Percentiles rank a stretch among this genome's conserved stretches.
Conservation (phyloP, 2,113 vertebrate genomes). For the Austrofundulus limnaeus region DNA sequence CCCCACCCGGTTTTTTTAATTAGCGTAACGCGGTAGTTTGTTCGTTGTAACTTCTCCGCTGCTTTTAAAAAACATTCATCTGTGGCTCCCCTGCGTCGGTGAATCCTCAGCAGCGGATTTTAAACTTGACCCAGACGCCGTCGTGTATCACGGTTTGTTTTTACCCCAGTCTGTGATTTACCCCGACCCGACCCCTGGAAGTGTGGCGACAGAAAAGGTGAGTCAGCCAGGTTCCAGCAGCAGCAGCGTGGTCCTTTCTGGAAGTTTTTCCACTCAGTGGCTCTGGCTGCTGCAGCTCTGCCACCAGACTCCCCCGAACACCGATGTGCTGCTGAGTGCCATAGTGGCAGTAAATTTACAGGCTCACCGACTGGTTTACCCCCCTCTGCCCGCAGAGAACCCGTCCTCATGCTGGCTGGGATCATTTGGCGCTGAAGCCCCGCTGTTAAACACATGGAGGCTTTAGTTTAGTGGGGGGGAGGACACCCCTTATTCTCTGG, state of each 20-base stretch:
- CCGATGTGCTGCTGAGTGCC: slow-evolving; percentile 45
- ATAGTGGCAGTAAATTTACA: slow-evolving; percentile 34
- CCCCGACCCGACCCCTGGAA: neutral
- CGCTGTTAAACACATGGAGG: slow-evolving; percentile 67
- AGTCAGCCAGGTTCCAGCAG: slow-evolving; percentile 6
- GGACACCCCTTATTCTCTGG: slow-evolving; percentile 13
- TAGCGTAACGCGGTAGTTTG: neutral
- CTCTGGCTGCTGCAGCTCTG: slow-evolving; percentile 13
- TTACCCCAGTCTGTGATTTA: neutral
- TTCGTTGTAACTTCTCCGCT: slow-evolving; percentile 4
- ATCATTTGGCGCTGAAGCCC: slow-evolving; percentile 46
- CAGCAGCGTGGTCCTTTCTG: slow-evolving; percentile 45
- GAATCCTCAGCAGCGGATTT: slow-evolving; percentile 7
- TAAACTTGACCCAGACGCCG: neutral
- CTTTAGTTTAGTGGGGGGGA: slow-evolving; percentile 17
- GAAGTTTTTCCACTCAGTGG: slow-evolving; percentile 53
- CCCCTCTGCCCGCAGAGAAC: neutral
- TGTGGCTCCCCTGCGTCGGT: neutral
- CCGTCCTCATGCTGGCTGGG: neutral
- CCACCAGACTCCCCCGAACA: neutral
- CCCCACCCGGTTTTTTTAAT: too few species aligned
- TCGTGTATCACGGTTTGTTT: too few species aligned
- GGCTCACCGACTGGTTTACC: neutral
- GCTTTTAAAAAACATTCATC: slow-evolving; percentile 48
- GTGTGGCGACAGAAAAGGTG: slow-evolving; percentile 11